Evolutionary conservation across 2,888 invertebrate species (phyloP), one percentile per base, ranked within the genome.

Genomic region (Micoletzkya japonica): DNA sequence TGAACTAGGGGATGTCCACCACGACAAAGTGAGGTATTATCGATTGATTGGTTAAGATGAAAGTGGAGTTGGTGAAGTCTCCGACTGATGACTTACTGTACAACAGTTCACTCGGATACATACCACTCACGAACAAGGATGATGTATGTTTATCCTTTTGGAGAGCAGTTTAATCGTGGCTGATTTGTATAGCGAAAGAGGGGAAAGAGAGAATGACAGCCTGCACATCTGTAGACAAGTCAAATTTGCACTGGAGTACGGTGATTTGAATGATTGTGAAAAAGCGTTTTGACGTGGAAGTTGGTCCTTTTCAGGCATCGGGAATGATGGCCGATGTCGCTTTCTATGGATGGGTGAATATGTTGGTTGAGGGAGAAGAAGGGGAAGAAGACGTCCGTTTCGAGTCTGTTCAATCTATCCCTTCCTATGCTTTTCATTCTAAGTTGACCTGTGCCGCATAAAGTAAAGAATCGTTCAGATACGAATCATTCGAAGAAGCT

Each of bases 91-190:
- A 17, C 4, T 24, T 20, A 6, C 52, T 64, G 14, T 64, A 36
- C 64, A 64, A 50, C 17, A 14, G 26, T 17, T 34, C 64, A 24
- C 52, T 64, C 36, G 64, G 64, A n/a, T 64, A 36, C 36, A 28
- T 52, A 6, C 7, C 7, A 1, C 26, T 64, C 34, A 10, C n/a
- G 28, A 32, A 26, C 2, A 36, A 50, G 17, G 36, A 50, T 24
- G n/a, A n/a, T n/a, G n/a, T n/a, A n/a, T n/a, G n/a, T n/a, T n/a
- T n/a, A n/a, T n/a, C n/a, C n/a, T n/a, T n/a, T n/a, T n/a, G n/a
- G n/a, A n/a, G n/a, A n/a, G n/a, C n/a, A n/a, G n/a, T n/a, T n/a
- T n/a, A n/a, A n/a, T n/a, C n/a, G n/a, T n/a, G n/a, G n/a, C n/a
- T n/a, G n/a, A n/a, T n/a, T n/a, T n/a, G n/a, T n/a, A 20, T 44